Percentiles rank a stretch among this genome's conserved stretches.
These are phyloP conservation scores for Prionace glauca DNA, from an alignment of 2,797 vertebrate species.

Conservation along the genomic window DNA sequence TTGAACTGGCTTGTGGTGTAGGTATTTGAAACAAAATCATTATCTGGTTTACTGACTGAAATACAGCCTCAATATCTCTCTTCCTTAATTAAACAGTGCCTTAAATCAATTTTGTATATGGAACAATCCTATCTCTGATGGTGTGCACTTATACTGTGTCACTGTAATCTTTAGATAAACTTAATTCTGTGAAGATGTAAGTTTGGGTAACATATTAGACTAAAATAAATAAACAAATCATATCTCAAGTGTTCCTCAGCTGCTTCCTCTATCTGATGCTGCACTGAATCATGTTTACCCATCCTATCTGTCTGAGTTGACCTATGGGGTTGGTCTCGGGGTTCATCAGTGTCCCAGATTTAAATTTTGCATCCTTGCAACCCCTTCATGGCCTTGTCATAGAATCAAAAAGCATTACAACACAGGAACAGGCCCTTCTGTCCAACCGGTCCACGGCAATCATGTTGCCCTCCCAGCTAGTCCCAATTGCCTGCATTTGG, in stretches of 20 bases:
- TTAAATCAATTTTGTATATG: not conserved
- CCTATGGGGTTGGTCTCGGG: not conserved
- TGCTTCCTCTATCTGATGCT: not conserved
- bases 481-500: no score
- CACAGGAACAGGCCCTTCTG: no score
- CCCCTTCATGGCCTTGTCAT: not conserved
- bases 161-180: not conserved
- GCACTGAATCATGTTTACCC: not conserved
- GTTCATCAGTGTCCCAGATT: not conserved
- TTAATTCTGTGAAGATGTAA: not conserved
- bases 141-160: not conserved
- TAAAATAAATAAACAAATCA: not conserved
- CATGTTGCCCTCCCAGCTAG: no score
- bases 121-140: not conserved
- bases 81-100: not conserved
- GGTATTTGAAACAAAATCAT: constrained; percentile 26
- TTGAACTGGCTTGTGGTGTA: not conserved
- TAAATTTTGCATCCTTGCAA: not conserved
- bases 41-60: constrained; percentile 24
- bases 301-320: not conserved
- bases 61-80: not conserved
- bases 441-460: no score
- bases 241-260: not conserved
- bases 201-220: not conserved
- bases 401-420: no score